Conservation (phyloP, 30 jellyfish, hydroid and myxozoan species). For the Phacellophora camtschatica region DNA sequence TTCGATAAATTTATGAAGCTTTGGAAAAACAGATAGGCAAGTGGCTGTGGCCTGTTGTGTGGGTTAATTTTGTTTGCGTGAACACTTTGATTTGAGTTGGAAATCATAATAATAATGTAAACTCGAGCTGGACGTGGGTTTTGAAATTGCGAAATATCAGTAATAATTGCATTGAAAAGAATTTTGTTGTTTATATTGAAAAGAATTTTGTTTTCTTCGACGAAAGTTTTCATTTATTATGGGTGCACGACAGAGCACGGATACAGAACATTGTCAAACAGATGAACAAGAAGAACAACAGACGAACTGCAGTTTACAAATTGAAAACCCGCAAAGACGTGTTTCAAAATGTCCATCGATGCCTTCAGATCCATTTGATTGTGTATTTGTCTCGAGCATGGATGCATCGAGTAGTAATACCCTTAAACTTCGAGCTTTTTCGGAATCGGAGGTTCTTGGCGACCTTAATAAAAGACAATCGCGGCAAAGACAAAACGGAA, state of each 20-base stretch:
- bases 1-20: too few species aligned
- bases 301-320: not conserved
- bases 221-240: not conserved
- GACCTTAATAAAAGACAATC: not conserved
- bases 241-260: slow-evolving; percentile 54
- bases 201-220: not conserved
- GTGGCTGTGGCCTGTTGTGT: too few species aligned
- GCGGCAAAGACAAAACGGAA: not conserved
- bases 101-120: too few species aligned
- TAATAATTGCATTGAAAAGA: too few species aligned
- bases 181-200: too few species aligned
- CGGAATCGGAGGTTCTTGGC: slow-evolving; percentile 59
- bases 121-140: too few species aligned
- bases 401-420: not conserved
- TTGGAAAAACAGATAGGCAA: too few species aligned
- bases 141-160: too few species aligned
- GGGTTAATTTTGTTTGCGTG: too few species aligned
- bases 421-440: slow-evolving; percentile 27
- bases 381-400: not conserved
- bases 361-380: slow-evolving; percentile 13
- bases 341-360: slow-evolving; percentile 35
- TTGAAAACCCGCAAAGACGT: not conserved
- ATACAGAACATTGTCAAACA: not conserved
- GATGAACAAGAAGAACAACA: not conserved
- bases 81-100: too few species aligned